Evolutionary conservation across 1,140 invertebrate species (phyloP).

Genomic region (Phthorimaea operculella): DNA sequence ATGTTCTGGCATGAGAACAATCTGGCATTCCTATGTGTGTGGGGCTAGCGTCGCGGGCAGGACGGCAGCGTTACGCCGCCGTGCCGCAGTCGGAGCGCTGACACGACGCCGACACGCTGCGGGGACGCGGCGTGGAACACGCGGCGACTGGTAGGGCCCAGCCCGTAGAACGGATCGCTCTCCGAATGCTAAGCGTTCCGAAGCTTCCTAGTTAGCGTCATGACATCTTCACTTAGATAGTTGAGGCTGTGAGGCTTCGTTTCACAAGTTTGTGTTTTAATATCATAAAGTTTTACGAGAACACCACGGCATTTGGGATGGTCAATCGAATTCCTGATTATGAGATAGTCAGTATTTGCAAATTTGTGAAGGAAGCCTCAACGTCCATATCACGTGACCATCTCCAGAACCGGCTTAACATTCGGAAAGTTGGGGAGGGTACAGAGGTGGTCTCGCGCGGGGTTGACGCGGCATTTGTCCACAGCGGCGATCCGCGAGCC

Average conservation of each 20-base stretch:
- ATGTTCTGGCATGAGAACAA: constrained; percentile 18
- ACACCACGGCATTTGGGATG: not conserved
- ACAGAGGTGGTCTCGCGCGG: constrained; percentile 15
- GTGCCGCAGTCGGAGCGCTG: constrained; percentile 41
- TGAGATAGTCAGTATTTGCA: not conserved
- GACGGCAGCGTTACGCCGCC: constrained; percentile 42
- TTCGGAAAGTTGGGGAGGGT: not conserved
- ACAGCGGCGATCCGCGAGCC: constrained; percentile 28
- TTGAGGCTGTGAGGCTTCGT: not conserved
- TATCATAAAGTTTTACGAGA: not conserved
- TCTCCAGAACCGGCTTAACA: not conserved
- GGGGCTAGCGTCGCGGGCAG: constrained; percentile 36
- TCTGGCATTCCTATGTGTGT: constrained; percentile 31
- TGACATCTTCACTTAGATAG: not conserved
- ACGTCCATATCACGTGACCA: not conserved
- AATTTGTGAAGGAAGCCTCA: not conserved
- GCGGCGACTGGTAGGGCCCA: not conserved
- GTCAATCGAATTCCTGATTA: not conserved
- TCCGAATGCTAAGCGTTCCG: not conserved
- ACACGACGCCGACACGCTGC: constrained; percentile 17
- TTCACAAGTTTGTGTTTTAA: not conserved
- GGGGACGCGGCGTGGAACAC: constrained; percentile 7
- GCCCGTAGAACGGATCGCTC: not conserved
- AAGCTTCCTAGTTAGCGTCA: not conserved
- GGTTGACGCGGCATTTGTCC: constrained; percentile 37